Evolutionary conservation across 2,113 vertebrate species (phyloP).

Genomic region (Gulo gulo): DNA sequence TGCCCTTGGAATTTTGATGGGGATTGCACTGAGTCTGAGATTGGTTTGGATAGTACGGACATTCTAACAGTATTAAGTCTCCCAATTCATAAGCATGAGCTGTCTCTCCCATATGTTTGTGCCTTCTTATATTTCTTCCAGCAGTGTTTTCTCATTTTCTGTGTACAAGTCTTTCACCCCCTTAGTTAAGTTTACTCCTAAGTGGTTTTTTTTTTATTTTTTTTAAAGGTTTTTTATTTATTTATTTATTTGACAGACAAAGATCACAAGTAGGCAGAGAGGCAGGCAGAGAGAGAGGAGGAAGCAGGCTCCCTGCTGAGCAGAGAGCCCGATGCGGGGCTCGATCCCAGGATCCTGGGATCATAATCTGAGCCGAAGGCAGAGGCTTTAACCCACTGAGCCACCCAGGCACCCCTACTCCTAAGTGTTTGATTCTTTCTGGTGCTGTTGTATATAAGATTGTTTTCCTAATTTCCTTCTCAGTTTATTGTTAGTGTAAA

Average conservation of each 20-base stretch:
- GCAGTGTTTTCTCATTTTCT: not conserved
- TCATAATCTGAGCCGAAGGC: no score
- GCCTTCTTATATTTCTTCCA: not conserved
- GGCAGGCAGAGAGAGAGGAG: no score
- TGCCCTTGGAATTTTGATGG: not conserved
- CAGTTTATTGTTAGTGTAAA: not conserved
- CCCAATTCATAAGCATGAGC: not conserved
- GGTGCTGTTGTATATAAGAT: not conserved
- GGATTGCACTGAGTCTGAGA: not conserved
- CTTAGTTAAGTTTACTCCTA: not conserved
- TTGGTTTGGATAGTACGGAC: not conserved
- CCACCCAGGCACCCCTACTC: no score
- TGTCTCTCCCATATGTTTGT: not conserved
- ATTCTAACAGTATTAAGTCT: not conserved
- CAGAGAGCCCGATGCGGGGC: no score
- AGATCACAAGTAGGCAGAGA: no score
- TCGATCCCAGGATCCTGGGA: no score
- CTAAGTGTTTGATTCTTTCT: not conserved
- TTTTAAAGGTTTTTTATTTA: no score
- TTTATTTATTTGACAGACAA: no score
- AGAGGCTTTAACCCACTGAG: no score
- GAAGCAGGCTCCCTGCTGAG: no score
- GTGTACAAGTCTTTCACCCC: not conserved
- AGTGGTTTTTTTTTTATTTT: no score
- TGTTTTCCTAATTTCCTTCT: not conserved